phyloP scores from a whole-genome alignment of 2,113 vertebrate genomes.

The Oenanthe melanoleuca region DNA sequence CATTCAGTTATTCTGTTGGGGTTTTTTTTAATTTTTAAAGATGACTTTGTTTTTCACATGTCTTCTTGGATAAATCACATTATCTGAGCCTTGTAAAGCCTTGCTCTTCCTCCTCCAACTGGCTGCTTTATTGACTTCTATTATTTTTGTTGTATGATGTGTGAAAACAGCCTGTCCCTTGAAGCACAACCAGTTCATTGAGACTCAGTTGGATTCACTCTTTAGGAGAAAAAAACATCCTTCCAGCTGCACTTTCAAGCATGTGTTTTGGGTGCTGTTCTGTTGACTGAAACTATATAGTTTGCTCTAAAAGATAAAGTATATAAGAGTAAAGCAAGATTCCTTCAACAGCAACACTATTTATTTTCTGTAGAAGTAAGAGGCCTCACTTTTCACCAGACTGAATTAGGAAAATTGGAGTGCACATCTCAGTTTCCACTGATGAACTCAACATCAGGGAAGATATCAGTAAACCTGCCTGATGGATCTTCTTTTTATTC shows the following conservation, averaged over 20 bases:
- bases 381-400: neutral
- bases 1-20: neutral
- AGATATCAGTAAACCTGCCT: neutral
- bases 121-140: neutral
- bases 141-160: neutral
- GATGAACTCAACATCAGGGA: neutral
- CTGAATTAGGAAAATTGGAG: neutral
- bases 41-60: neutral
- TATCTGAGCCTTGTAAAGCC: neutral
- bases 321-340: neutral
- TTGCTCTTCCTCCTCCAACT: neutral
- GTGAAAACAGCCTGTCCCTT: neutral
- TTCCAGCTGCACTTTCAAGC: neutral
- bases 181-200: neutral
- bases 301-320: neutral
- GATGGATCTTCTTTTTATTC: neutral
- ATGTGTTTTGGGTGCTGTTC: neutral
- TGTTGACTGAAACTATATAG: neutral
- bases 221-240: neutral
- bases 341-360: neutral
- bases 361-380: neutral
- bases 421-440: neutral
- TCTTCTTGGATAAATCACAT: neutral
- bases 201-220: neutral
- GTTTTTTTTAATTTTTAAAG: neutral